A percentile compares a stretch with the other conserved stretches of the same genome.
Evolutionary conservation across 1,140 invertebrate genomes (phyloP).

Genomic region (Achatina immaculata): DNA sequence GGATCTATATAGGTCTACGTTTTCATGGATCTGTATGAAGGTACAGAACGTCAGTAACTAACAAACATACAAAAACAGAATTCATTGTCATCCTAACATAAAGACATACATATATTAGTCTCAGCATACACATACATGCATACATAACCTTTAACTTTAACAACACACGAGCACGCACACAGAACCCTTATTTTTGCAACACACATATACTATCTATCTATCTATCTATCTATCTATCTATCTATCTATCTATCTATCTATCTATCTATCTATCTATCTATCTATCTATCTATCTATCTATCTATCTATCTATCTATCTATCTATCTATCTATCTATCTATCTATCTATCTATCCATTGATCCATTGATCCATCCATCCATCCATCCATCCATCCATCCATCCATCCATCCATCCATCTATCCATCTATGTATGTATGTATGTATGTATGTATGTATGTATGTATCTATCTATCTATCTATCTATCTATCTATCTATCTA

Average conservation of each 20-base stretch:
- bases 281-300: background rate
- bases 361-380: background rate
- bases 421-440: slow-evolving; percentile 12
- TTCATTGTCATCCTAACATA: too few relatives aligned
- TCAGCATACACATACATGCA: too few relatives aligned
- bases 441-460: slow-evolving; percentile 27
- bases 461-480: slow-evolving; percentile 28
- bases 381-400: background rate
- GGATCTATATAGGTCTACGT: too few relatives aligned
- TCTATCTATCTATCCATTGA: slow-evolving; percentile 17
- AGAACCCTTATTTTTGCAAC: too few relatives aligned
- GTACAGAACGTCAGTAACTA: too few relatives aligned
- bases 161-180: too few relatives aligned
- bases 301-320: slow-evolving; percentile 22
- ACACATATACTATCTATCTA: too few relatives aligned
- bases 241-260: slow-evolving; percentile 22
- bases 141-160: too few relatives aligned
- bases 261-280: slow-evolving; percentile 16
- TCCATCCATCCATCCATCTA: too few relatives aligned
- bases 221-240: slow-evolving; percentile 22
- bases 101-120: too few relatives aligned
- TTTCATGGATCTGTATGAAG: too few relatives aligned
- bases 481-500: slow-evolving; percentile 19
- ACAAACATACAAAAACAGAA: too few relatives aligned
- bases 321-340: slow-evolving; percentile 22